phyloP scores from a whole-genome alignment of 1,140 invertebrate genomes.

The Globodera ellingtonae region DNA sequence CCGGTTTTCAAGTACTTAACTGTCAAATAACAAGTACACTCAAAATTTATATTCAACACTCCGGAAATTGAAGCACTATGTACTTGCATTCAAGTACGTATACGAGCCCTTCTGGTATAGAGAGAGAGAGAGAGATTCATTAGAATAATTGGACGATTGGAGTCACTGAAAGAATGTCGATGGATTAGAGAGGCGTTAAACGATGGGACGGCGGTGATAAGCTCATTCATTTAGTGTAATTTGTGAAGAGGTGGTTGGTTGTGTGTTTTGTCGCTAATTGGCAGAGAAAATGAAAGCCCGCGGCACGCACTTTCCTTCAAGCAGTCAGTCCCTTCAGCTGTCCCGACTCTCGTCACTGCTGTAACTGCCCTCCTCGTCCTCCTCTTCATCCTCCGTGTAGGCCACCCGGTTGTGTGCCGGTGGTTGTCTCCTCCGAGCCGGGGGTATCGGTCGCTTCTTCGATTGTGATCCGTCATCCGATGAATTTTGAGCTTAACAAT shows the following conservation, averaged over 20 bases:
- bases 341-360: conserved; percentile 19
- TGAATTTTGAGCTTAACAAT: conserved; percentile 5
- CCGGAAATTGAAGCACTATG: too few species aligned
- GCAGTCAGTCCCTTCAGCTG: not conserved
- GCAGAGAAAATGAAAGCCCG: not conserved
- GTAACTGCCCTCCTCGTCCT: conserved; percentile 8
- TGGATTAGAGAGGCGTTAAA: too few species aligned
- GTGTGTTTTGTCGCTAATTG: not conserved
- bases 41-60: too few species aligned
- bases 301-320: not conserved
- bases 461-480: conserved; percentile 8
- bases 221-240: not conserved
- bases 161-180: conserved; percentile 5
- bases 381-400: conserved; percentile 27
- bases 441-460: conserved; percentile 23
- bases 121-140: conserved; percentile 1
- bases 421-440: conserved; percentile 18
- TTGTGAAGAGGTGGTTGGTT: not conserved
- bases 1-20: too few species aligned
- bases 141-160: not conserved
- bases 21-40: too few species aligned
- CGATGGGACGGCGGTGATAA: not conserved
- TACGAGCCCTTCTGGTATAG: too few species aligned
- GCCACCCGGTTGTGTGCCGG: conserved; percentile 12
- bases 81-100: too few species aligned